Conservation (phyloP, 2,113 vertebrate species). For the Neotragus pygmaeus region DNA sequence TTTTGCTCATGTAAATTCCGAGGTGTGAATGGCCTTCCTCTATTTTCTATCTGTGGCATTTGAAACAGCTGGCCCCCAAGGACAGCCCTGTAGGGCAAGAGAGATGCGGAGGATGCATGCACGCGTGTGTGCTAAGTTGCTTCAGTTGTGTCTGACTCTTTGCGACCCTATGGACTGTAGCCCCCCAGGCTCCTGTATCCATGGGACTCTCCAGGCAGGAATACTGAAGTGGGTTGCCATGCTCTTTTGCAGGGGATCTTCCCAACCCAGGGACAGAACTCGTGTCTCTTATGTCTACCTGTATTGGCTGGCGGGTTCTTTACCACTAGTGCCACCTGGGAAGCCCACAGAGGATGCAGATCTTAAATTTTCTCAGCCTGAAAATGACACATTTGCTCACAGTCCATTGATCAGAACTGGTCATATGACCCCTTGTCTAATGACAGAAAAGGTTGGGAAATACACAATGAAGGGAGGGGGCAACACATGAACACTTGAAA, state of each 20-base stretch:
- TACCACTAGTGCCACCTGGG: neutral
- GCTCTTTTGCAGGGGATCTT: neutral
- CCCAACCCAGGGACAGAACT: neutral
- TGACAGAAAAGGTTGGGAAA: neutral
- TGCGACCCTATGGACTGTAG: rapidly evolving
- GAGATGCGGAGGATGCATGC: neutral
- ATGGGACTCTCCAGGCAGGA: neutral
- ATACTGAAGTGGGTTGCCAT: neutral
- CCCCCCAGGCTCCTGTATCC: neutral
- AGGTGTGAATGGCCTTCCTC: neutral
- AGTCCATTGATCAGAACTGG: neutral
- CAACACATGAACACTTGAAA: neutral
- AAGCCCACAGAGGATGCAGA: neutral
- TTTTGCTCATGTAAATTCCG: neutral
- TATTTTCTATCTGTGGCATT: neutral
- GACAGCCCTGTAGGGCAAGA: neutral
- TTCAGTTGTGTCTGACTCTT: neutral
- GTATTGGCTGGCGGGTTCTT: neutral
- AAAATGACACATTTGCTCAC: neutral
- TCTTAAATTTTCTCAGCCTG: neutral
- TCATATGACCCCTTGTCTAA: neutral
- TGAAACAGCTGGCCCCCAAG: neutral
- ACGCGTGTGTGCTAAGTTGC: neutral
- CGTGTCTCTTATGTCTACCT: neutral
- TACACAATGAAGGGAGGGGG: rapidly evolving